These are phyloP conservation scores for Palloptera scutellata DNA, from an alignment of 2,888 invertebrate species.

Conservation along the genomic window DNA sequence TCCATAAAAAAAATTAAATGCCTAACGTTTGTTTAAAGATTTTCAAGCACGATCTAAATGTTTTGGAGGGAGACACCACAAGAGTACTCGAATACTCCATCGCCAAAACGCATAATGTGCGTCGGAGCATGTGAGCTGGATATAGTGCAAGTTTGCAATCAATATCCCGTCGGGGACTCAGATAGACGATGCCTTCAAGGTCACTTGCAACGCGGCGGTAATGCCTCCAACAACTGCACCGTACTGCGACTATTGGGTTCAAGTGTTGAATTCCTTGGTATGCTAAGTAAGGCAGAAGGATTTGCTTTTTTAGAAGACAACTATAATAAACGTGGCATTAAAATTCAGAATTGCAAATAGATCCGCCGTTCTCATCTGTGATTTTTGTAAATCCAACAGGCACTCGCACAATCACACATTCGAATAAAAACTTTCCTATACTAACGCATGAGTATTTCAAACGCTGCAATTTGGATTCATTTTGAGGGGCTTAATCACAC, in stretches of 20 bases:
- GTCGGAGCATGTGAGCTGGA: slow-evolving; percentile 73
- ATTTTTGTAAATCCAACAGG: slow-evolving; percentile 68
- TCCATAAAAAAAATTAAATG: too few species aligned
- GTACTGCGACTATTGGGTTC: slow-evolving; percentile 69
- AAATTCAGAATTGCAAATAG: slow-evolving; percentile 65
- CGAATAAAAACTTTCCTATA: slow-evolving; percentile 69
- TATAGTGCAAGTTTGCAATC: slow-evolving; percentile 68
- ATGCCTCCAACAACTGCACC: slow-evolving; percentile 74
- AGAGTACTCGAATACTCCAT: slow-evolving; percentile 86
- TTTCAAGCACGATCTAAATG: too few species aligned
- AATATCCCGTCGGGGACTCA: slow-evolving; percentile 71
- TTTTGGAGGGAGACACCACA: slow-evolving; percentile 64
- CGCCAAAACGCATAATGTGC: slow-evolving; percentile 65
- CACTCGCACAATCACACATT: slow-evolving; percentile 72
- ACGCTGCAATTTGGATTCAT: slow-evolving; percentile 69
- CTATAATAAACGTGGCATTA: slow-evolving; percentile 66
- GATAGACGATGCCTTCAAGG: slow-evolving; percentile 69
- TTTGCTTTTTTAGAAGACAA: slow-evolving; percentile 68
- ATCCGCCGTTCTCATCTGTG: slow-evolving; percentile 70
- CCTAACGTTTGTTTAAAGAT: too few species aligned
- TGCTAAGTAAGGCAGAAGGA: slow-evolving; percentile 65
- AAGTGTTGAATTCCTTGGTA: slow-evolving; percentile 70
- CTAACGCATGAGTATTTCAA: slow-evolving; percentile 67
- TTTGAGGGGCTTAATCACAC: slow-evolving; percentile 70
- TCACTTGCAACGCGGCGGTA: slow-evolving; percentile 74